A percentile compares a stretch with the other conserved stretches of the same genome.
Conservation (phyloP, 2,113 vertebrate genomes). For the Peromyscus polionotus region DNA sequence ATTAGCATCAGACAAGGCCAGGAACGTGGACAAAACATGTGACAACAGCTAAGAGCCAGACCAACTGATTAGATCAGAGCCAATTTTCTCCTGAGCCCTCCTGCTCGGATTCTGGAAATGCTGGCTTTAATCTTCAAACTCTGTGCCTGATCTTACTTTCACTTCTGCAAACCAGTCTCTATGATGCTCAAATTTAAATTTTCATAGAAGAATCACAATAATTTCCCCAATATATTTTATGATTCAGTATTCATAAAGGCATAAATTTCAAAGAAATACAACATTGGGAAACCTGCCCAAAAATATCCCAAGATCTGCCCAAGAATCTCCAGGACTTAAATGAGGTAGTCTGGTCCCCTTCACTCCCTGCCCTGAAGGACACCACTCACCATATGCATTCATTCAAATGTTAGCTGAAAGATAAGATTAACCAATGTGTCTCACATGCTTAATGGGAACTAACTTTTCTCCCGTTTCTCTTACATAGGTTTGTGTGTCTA, state of each 20-base stretch:
- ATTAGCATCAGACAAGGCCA: neutral
- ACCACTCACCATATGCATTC: neutral
- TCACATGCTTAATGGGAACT: neutral
- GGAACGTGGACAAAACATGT: neutral
- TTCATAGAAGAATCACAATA: constrained; percentile 6
- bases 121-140: neutral
- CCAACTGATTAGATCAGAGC: neutral
- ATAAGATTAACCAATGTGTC: neutral
- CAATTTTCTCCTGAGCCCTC: neutral
- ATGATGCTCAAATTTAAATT: neutral
- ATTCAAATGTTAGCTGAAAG: neutral
- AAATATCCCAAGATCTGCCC: neutral
- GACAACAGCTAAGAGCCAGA: neutral
- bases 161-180: neutral
- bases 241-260: constrained; percentile 6
- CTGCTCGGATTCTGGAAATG: neutral
- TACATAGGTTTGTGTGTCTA: neutral
- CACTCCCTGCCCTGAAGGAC: neutral
- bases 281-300: neutral
- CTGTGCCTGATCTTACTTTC: neutral
- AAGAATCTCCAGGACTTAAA: neutral
- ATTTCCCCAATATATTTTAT: neutral
- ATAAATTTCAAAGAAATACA: constrained; percentile 10
- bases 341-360: neutral
- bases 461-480: neutral